Conservation (phyloP, 2,797 vertebrate genomes). For the Meda fulgida region DNA sequence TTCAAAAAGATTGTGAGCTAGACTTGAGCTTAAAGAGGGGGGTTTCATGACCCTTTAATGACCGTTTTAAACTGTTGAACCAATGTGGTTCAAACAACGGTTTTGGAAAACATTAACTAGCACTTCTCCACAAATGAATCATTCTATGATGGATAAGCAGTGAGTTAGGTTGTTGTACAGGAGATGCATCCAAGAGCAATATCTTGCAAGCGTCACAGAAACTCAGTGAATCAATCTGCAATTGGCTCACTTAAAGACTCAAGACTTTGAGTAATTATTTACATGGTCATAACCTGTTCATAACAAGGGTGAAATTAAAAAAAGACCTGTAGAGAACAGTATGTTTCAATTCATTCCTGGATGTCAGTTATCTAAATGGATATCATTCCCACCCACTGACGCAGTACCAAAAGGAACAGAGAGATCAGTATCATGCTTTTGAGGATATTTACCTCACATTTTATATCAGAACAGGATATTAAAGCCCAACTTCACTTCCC, state of each 20-base stretch:
- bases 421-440: conserved; percentile 1
- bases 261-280: no score
- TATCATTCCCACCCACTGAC: neutral
- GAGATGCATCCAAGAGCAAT: neutral
- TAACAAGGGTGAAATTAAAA: neutral
- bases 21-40: no score
- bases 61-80: neutral
- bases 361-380: conserved; percentile 7
- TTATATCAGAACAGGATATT: conserved; percentile 35
- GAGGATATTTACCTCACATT: conserved; percentile 22
- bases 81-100: neutral
- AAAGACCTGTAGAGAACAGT: neutral
- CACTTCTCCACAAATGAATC: neutral
- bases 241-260: neutral
- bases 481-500: conserved; percentile 22
- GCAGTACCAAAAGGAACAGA: neutral
- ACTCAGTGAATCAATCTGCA: neutral
- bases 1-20: no score
- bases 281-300: neutral
- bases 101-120: neutral
- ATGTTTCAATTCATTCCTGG: neutral
- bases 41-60: no score
- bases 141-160: neutral
- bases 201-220: neutral
- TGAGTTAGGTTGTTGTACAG: neutral